Conservation (phyloP, 2,888 invertebrate genomes). For the Ecliptopera silaceata region DNA sequence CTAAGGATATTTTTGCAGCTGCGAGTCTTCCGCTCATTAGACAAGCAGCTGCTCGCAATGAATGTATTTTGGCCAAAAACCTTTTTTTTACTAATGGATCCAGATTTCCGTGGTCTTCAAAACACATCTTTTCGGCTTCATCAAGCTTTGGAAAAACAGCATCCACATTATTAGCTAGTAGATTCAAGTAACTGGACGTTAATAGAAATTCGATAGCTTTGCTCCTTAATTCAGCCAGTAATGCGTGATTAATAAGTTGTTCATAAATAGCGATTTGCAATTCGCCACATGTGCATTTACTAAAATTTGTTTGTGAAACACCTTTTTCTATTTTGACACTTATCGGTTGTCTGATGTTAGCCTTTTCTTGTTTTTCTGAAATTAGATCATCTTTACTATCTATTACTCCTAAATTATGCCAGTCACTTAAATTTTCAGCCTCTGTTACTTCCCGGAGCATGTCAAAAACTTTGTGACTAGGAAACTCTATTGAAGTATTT, state of each 20-base stretch:
- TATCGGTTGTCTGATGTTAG: slow-evolving; percentile 45
- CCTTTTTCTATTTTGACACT: slow-evolving; percentile 61
- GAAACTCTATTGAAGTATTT: slow-evolving; percentile 37
- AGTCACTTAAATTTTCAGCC: slow-evolving; percentile 57
- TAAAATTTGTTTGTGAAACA: slow-evolving; percentile 62
- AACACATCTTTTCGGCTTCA: slow-evolving; percentile 59
- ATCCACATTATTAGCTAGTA: slow-evolving; percentile 57
- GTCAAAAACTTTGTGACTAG: slow-evolving; percentile 51
- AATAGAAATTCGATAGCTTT: slow-evolving; percentile 66
- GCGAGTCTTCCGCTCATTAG: slow-evolving; percentile 51
- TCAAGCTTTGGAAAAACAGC: slow-evolving; percentile 56
- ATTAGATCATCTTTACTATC: slow-evolving; percentile 60
- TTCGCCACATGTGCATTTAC: slow-evolving; percentile 67
- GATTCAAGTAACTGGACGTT: slow-evolving; percentile 56
- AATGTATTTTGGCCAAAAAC: slow-evolving; percentile 64
- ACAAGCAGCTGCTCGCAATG: slow-evolving; percentile 62
- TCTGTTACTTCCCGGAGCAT: slow-evolving; percentile 63
- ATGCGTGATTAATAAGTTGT: slow-evolving; percentile 69
- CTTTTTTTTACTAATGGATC: slow-evolving; percentile 51
- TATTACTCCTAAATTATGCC: slow-evolving; percentile 61
- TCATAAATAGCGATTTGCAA: slow-evolving; percentile 65
- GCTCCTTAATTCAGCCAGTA: slow-evolving; percentile 63
- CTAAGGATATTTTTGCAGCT: slow-evolving; percentile 58
- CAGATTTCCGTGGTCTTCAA: slow-evolving; percentile 37
- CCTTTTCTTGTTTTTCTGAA: slow-evolving; percentile 38